Evolutionary conservation across 2,888 invertebrate species (phyloP), one percentile per base, ranked within the genome.

Genomic region (Sinelater perroti): DNA sequence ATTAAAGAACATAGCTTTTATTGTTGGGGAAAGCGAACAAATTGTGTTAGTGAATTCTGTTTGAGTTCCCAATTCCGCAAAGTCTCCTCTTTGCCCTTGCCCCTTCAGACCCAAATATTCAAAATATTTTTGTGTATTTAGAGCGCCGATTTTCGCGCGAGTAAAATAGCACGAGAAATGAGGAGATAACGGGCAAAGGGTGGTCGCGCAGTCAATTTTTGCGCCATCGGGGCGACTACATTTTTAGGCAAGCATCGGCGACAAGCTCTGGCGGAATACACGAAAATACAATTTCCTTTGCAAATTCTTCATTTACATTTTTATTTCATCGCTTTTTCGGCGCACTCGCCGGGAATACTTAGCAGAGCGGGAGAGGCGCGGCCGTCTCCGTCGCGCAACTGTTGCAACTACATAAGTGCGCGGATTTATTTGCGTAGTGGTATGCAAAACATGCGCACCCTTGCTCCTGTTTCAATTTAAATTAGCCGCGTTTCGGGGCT

Each of bases 271-370:
- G 47, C 13, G 35, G 35, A 47, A 47, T 47, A 47, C 47, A 47
- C n/a, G 47, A 47, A 47, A 47, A 47, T 35, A 47, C 47, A 47
- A 47, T 47, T 47, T 47, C 47, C 47, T 47, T 47, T 35, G 47
- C 47, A 47, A 47, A 47, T 33, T 47, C 21, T 31, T 33, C 47
- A 47, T 47, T 47, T 47, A 11, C 47, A 47, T 47, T 47, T 47
- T 47, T 47, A 47, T 47, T 47, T 47, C 24, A 33, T 47, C 47
- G 47, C 33, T 33, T 13, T 47, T 47, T 47, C 44, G 13, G 30
- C 17, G 44, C 30, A 45, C 30, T 30, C 45, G 45, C 20, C 18
- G 30, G 30, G 45, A 45, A 45, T 45, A 45, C 18, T 30, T 45
- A 30, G 26, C 24, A 24, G 40, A 18, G 13, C 6, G 20, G 38